Conservation (phyloP, 2,888 invertebrate genomes). For the Dynastes maya region DNA sequence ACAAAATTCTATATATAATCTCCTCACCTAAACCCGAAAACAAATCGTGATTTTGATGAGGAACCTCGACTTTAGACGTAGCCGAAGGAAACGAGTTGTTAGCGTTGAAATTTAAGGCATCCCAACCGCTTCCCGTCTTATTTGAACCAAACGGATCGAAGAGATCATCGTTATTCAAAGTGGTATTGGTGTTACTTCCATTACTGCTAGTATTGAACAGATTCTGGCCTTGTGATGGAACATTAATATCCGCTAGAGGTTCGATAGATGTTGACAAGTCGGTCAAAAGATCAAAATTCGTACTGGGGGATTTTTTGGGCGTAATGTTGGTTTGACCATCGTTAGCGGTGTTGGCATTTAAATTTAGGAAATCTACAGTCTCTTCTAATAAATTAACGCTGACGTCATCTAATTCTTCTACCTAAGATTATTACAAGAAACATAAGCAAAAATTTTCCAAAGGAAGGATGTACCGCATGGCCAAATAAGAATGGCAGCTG, state of each 20-base stretch:
- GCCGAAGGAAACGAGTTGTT: constrained; percentile 68
- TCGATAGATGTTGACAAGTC: constrained; percentile 57
- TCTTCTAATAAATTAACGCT: constrained; percentile 64
- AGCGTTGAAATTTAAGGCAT: constrained; percentile 44
- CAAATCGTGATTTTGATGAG: constrained; percentile 75
- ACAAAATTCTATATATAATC: background rate
- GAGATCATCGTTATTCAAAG: constrained; percentile 63
- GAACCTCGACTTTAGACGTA: constrained; percentile 71
- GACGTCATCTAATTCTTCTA: constrained; percentile 22
- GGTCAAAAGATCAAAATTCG: constrained; percentile 77
- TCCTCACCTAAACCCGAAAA: constrained; percentile 75
- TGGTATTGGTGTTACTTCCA: constrained; percentile 5
- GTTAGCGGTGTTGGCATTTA: constrained; percentile 65
- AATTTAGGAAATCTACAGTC: constrained; percentile 76
- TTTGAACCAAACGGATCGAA: constrained; percentile 81
- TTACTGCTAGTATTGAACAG: constrained; percentile 8
- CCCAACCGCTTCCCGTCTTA: constrained; percentile 57
- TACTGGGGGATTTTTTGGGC: constrained; percentile 64
- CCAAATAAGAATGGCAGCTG: too few relatives aligned
- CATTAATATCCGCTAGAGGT: background rate
- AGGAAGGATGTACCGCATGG: background rate
- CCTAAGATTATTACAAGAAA: constrained; percentile 7
- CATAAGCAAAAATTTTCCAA: background rate
- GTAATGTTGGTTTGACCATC: constrained; percentile 56
- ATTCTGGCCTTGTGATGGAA: background rate